These are phyloP conservation scores for Aeoliscus strigatus DNA, from an alignment of 2,797 vertebrate species.

Conservation along the genomic window DNA sequence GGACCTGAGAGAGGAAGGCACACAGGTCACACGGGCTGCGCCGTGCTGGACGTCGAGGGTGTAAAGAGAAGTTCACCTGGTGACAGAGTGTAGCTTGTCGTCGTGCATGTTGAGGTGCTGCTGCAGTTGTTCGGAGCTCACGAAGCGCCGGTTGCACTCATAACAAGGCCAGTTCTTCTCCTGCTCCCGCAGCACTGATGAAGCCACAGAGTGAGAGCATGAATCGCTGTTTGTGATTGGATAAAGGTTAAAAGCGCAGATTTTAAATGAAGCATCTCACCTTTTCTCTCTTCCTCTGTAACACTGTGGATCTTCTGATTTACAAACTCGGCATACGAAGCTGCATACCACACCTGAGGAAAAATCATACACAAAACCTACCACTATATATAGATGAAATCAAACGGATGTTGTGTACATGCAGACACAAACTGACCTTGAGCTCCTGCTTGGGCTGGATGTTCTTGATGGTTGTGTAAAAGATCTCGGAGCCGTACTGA, in stretches of 20 bases:
- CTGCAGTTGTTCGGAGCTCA: conserved; percentile 96
- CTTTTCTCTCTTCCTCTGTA: conserved; percentile 96
- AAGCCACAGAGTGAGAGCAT: neutral
- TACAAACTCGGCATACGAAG: conserved; percentile 94
- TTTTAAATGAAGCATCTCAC: too few relatives aligned
- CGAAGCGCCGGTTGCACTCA: conserved; percentile 92
- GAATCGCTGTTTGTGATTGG: neutral
- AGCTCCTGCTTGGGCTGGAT: conserved; percentile 97
- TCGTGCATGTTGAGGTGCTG: conserved; percentile 97
- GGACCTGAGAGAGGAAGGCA: conserved; percentile 66
- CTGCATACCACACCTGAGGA: conserved; percentile 99
- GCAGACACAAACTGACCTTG: too few relatives aligned
- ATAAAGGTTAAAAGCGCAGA: too few relatives aligned
- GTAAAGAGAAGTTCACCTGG: conserved; percentile 74
- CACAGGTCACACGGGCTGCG: rapidly evolving
- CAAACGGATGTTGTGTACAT: too few relatives aligned
- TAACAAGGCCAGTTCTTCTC: conserved; percentile 99
- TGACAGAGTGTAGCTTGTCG: conserved; percentile 89
- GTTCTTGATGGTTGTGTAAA: conserved; percentile 97
- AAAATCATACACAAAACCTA: too few relatives aligned
- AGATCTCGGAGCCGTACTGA: conserved; percentile 94
- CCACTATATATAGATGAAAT: too few relatives aligned
- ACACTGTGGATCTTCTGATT: conserved; percentile 94
- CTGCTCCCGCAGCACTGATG: conserved; percentile 88
- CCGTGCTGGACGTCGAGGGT: too few relatives aligned